Evolutionary conservation across 2,888 invertebrate species (phyloP), one percentile per base, ranked within the genome.

Genomic region (Melieria omissa): DNA sequence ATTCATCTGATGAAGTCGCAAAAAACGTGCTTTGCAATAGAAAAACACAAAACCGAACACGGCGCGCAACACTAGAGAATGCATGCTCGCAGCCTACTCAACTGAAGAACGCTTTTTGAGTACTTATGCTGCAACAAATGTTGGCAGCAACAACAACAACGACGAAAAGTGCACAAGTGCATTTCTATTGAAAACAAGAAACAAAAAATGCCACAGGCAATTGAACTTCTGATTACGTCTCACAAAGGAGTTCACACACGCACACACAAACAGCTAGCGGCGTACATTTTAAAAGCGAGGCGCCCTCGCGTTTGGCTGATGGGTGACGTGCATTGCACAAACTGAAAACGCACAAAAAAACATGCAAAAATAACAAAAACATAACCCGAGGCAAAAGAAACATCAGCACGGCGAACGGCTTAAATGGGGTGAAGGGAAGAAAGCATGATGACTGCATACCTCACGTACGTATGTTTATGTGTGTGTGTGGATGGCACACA

Each of bases 151-250:
- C 2, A 29, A 29, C 2, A 29, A 29, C 29, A 29, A 29, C 29
- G 29, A 29, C 29, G 29, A 29, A 29, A 29, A 29, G 29, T 29
- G 29, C 29, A 29, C 14, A 12, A 12, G 12, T 52, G 52, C 9
- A 52, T 52, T 9, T 52, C n/a, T 52, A 8, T n/a, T n/a, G 52
- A 52, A 52, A 52, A 6, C 16, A 58, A 58, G 16, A 29, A 58
- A 29, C 29, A 29, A 29, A 49, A 54, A 62, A 49, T 9, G 66
- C 77, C n/a, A 7, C 71, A 60, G 77, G 78, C 77, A 71, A 76
- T 77, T 78, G 78, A 74, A 78, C 74, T 76, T 73, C 49, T 42
- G 52, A 62, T 72, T 58, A 45, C 72, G 73, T 55, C 46, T 42
- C 58, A 58, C 64, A 67, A 12, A 52, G 65, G 9, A 42, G 65